Percentiles rank a stretch among this genome's conserved stretches.
Conservation (phyloP, 2,888 invertebrate species). For the Acleris emargana region DNA sequence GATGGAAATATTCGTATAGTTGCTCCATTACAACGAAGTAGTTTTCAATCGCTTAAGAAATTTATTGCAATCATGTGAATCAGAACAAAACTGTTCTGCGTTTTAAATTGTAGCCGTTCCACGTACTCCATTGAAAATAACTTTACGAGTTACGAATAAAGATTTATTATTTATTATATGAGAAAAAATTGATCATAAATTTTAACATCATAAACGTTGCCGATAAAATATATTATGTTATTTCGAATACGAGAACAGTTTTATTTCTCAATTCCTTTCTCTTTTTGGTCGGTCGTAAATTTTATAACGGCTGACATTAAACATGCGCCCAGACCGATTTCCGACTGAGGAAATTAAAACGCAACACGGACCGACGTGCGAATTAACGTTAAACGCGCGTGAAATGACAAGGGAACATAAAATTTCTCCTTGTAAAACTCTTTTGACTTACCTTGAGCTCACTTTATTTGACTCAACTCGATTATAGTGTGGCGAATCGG, state of each 20-base stretch:
- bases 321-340: constrained; percentile 61
- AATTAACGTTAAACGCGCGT: constrained; percentile 77
- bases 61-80: not conserved
- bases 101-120: constrained; percentile 4
- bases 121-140: constrained; percentile 25
- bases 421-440: constrained; percentile 67
- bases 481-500: constrained; percentile 77
- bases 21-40: not conserved
- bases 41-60: not conserved
- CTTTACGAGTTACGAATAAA: constrained; percentile 53
- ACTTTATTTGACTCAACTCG: constrained; percentile 65
- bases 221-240: constrained; percentile 64
- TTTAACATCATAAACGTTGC: constrained; percentile 60
- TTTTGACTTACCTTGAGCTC: constrained; percentile 40
- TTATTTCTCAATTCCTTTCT: constrained; percentile 68
- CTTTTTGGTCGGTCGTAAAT: constrained; percentile 59
- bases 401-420: constrained; percentile 78
- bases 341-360: constrained; percentile 63
- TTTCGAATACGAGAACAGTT: constrained; percentile 68
- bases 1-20: not conserved
- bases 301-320: constrained; percentile 58
- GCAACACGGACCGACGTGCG: constrained; percentile 64
- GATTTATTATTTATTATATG: constrained; percentile 62
- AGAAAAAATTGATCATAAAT: constrained; percentile 62
- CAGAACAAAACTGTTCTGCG: not conserved